A percentile compares a stretch with the other conserved stretches of the same genome.
phyloP scores from a whole-genome alignment of 2,888 invertebrate genomes.

The Pseudanteris insignis region DNA sequence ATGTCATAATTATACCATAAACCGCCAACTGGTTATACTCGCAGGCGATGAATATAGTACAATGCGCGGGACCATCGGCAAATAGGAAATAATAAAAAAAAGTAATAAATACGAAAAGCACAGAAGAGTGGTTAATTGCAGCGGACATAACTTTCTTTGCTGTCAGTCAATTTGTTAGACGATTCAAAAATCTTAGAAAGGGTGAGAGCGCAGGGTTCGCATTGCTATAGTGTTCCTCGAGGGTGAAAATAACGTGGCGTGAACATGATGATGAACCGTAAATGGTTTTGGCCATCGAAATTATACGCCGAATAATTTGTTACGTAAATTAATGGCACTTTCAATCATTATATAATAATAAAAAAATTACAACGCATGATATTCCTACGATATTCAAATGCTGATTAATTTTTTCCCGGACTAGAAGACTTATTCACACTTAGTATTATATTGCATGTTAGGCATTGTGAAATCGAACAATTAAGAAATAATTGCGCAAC shows the following conservation, averaged over 20 bases:
- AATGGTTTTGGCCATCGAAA: conserved; percentile 6
- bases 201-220: conserved; percentile 39
- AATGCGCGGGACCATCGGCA: conserved; percentile 19
- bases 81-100: conserved; percentile 33
- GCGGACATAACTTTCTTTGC: conserved; percentile 60
- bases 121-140: conserved; percentile 54
- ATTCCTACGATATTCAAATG: no score
- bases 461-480: no score
- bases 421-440: no score
- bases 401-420: no score
- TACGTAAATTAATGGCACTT: not conserved
- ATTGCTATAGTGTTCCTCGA: conserved; percentile 3
- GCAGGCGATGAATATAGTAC: conserved; percentile 41
- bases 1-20: conserved; percentile 37
- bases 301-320: conserved; percentile 2
- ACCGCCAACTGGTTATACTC: conserved; percentile 35
- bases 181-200: conserved; percentile 47
- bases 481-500: no score
- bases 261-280: conserved; percentile 16
- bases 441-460: no score
- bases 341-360: conserved; percentile 3
- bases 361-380: no score
- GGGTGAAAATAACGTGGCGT: no score
- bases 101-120: conserved; percentile 30
- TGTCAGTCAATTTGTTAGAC: conserved; percentile 52